Evolutionary conservation across 2,113 vertebrate genomes (phyloP).

Genomic region (Podocnemis expansa): DNA sequence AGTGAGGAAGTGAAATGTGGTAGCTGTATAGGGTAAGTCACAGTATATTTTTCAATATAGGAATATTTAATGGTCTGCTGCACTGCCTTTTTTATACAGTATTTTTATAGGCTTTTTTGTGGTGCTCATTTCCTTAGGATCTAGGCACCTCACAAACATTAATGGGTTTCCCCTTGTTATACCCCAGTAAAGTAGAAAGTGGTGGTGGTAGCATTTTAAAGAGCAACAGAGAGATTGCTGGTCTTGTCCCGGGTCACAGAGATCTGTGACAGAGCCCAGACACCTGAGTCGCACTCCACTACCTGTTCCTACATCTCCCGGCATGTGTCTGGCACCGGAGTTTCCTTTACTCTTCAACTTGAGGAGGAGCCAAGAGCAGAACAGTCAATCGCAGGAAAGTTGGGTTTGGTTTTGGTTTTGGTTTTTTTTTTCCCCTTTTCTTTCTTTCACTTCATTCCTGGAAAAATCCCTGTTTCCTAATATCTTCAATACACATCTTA

Average conservation of each 20-base stretch:
- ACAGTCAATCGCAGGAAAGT: not conserved
- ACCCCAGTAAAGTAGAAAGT: not conserved
- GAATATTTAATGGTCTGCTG: not conserved
- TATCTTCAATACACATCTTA: not conserved
- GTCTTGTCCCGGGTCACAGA: not conserved
- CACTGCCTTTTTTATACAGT: not conserved
- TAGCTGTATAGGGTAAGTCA: not conserved
- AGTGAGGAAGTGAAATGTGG: constrained; percentile 6
- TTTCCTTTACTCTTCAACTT: not conserved
- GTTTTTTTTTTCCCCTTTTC: too few relatives aligned
- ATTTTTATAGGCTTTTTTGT: not conserved
- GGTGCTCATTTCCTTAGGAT: not conserved
- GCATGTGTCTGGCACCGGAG: not conserved
- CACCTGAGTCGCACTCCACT: not conserved
- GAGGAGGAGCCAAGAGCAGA: not conserved
- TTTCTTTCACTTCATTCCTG: not conserved
- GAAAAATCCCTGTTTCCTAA: not conserved
- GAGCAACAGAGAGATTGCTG: too few relatives aligned
- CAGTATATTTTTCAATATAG: not conserved
- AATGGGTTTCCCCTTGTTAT: not conserved
- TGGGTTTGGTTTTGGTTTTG: too few relatives aligned
- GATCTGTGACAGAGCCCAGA: not conserved
- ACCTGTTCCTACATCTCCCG: not conserved
- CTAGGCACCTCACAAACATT: not conserved
- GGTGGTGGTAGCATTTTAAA: not conserved